These are phyloP conservation scores for Scotopteryx bipunctaria DNA, from an alignment of 2,888 invertebrate species.

Conservation along the genomic window DNA sequence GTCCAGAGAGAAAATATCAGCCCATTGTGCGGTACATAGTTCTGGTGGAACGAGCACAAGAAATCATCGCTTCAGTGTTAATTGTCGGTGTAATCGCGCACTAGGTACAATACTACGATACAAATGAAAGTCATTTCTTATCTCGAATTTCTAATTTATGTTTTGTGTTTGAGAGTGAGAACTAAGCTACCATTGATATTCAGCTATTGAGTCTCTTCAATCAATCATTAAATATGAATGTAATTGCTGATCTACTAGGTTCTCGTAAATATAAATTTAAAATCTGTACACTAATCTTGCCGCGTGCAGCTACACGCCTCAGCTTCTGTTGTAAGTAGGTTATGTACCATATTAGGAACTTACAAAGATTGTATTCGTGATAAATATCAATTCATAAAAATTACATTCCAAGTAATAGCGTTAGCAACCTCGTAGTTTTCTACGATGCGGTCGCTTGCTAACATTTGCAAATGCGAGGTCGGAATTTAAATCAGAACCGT, in stretches of 20 bases:
- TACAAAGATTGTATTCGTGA: conserved; percentile 12
- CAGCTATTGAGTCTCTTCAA: background rate
- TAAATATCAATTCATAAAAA: conserved; percentile 25
- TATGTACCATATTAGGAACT: background rate
- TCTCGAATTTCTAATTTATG: conserved; percentile 28
- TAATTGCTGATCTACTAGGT: too few species aligned
- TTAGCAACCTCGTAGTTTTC: conserved; percentile 30
- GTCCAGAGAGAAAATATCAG: conserved; percentile 26
- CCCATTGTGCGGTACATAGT: conserved; percentile 63
- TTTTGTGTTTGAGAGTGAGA: conserved; percentile 12
- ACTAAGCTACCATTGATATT: conserved; percentile 1
- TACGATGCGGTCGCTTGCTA: conserved; percentile 36
- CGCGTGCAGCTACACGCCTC: background rate
- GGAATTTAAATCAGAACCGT: conserved; percentile 46
- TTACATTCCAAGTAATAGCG: conserved; percentile 18
- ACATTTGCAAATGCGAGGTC: conserved; percentile 48
- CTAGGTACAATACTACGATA: conserved; percentile 24
- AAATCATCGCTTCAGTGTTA: conserved; percentile 54
- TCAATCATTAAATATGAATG: background rate
- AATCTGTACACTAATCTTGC: background rate
- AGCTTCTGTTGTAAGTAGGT: conserved; percentile 2
- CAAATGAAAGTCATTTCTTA: conserved; percentile 36
- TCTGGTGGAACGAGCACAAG: conserved; percentile 71
- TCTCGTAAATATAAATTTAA: background rate
- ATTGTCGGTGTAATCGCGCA: conserved; percentile 42